phyloP scores from a whole-genome alignment of 2,888 invertebrate species.

The Aporophyla nigra region DNA sequence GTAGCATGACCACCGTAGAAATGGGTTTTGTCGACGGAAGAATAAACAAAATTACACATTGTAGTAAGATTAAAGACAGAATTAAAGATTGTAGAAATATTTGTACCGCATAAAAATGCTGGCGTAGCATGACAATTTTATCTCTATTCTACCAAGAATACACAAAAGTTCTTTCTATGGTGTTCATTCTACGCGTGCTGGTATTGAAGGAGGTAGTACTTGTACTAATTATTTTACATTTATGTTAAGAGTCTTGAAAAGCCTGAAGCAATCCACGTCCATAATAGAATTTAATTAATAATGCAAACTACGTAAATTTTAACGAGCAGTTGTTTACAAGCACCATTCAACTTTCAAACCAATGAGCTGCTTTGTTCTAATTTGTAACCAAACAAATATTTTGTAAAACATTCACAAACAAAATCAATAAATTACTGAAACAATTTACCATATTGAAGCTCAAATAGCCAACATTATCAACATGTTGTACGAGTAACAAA shows the following conservation, averaged over 20 bases:
- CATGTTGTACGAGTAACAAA: constrained; percentile 2
- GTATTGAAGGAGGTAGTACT: too few relatives aligned
- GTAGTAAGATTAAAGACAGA: too few relatives aligned
- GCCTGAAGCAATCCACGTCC: neutral
- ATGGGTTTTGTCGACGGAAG: too few relatives aligned
- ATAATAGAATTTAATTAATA: neutral
- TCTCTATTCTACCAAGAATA: too few relatives aligned
- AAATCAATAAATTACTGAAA: neutral
- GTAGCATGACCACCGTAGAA: too few relatives aligned
- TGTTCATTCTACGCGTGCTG: too few relatives aligned
- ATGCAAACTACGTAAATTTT: neutral
- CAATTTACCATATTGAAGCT: neutral
- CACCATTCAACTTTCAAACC: neutral
- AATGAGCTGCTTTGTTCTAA: neutral
- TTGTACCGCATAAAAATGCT: too few relatives aligned
- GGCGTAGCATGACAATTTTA: too few relatives aligned
- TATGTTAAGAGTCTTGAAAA: neutral
- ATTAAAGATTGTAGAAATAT: too few relatives aligned
- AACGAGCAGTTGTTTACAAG: neutral
- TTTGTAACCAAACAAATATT: neutral
- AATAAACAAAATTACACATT: too few relatives aligned
- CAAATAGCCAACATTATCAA: neutral
- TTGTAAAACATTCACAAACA: neutral
- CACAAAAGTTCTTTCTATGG: too few relatives aligned
- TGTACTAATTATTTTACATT: neutral